phyloP scores from a whole-genome alignment of 2,888 invertebrate genomes.

The Scaptomyza parva region DNA sequence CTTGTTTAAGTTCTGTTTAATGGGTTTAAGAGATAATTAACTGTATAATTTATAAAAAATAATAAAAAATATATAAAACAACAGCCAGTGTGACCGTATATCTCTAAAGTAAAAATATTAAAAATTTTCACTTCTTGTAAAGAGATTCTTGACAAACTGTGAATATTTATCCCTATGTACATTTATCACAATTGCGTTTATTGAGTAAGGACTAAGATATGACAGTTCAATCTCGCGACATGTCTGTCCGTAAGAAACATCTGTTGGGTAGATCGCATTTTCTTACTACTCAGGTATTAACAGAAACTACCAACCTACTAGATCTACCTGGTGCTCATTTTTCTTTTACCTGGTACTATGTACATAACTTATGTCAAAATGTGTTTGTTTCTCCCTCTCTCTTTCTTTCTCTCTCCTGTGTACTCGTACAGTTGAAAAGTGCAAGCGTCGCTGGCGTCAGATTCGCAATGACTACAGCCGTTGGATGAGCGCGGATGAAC shows the following conservation, averaged over 20 bases:
- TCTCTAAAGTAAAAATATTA: too few relatives aligned
- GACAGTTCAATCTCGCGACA: not conserved
- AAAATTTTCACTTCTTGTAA: too few relatives aligned
- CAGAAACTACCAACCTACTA: not conserved
- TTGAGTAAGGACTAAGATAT: slow-evolving; percentile 22
- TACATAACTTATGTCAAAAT: slow-evolving; percentile 13
- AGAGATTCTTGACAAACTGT: too few relatives aligned
- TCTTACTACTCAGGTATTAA: slow-evolving; percentile 1
- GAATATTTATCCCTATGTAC: not conserved
- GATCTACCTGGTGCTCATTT: not conserved
- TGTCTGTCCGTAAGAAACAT: slow-evolving; percentile 27
- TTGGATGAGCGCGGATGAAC: slow-evolving; percentile 44
- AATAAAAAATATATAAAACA: too few relatives aligned
- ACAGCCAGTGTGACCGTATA: too few relatives aligned
- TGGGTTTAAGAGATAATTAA: too few relatives aligned
- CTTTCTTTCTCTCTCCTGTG: slow-evolving; percentile 30
- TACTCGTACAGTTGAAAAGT: slow-evolving; percentile 64
- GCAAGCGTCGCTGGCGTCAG: slow-evolving; percentile 80
- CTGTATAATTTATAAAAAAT: too few relatives aligned
- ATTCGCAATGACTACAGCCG: slow-evolving; percentile 72
- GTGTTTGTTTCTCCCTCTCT: slow-evolving; percentile 17
- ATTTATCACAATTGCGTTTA: slow-evolving; percentile 26
- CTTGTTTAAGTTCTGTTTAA: too few relatives aligned
- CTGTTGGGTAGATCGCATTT: slow-evolving; percentile 17
- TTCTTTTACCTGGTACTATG: slow-evolving; percentile 3